These are phyloP conservation scores for Crypturellus tataupa DNA, from an alignment of 2,797 vertebrate species.

Conservation along the genomic window DNA sequence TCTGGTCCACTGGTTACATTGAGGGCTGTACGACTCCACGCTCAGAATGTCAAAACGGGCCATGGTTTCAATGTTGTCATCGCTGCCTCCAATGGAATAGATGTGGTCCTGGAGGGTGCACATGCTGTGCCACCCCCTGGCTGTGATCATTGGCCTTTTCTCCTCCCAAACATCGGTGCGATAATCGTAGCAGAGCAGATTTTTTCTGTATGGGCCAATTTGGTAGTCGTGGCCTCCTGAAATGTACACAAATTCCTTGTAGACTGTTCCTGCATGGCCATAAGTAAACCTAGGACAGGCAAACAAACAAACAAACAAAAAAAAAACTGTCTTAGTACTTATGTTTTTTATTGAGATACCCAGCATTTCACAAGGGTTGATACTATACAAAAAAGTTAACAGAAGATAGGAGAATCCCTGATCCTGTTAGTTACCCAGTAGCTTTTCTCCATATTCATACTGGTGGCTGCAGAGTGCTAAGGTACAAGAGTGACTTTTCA, in stretches of 20 bases:
- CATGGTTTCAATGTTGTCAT: slow-evolving; percentile 90
- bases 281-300: slow-evolving; percentile 88
- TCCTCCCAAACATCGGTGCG: slow-evolving; percentile 87
- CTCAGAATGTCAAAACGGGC: slow-evolving; percentile 93
- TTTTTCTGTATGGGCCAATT: slow-evolving; percentile 92
- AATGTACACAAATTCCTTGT: slow-evolving; percentile 91
- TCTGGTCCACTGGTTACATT: slow-evolving; percentile 90
- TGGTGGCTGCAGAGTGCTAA: background rate
- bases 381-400: background rate
- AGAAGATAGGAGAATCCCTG: background rate
- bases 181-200: slow-evolving; percentile 91
- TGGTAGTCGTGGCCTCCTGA: slow-evolving; percentile 96
- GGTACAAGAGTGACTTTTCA: background rate
- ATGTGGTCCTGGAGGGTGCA: slow-evolving; percentile 89
- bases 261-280: slow-evolving; percentile 91
- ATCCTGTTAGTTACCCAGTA: background rate
- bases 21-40: slow-evolving; percentile 91
- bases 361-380: background rate
- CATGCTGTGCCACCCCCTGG: slow-evolving; percentile 97
- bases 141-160: slow-evolving; percentile 88
- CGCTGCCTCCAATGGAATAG: slow-evolving; percentile 92
- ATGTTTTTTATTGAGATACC: accelerated
- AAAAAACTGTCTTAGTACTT: accelerated
- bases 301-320: background rate
- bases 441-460: background rate